A percentile compares a stretch with the other conserved stretches of the same genome.
These are phyloP conservation scores for Dicrurus megarhynchus DNA, from an alignment of 2,113 vertebrate species.

Conservation along the genomic window DNA sequence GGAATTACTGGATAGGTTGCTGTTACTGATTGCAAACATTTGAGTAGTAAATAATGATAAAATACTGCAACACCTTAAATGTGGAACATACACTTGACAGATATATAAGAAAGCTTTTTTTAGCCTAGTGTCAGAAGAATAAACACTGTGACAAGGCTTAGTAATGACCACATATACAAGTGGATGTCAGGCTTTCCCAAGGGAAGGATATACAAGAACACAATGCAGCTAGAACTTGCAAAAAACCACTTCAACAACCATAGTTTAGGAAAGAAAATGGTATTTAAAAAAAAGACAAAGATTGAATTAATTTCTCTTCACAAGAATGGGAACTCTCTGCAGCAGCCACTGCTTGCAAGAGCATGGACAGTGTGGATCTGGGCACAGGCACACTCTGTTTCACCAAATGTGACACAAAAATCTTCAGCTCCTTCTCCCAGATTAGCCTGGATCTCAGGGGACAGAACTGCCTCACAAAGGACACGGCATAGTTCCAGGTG, in stretches of 20 bases:
- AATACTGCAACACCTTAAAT: not conserved
- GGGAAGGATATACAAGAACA: not conserved
- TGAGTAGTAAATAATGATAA: not conserved
- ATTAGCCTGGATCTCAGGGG: not conserved
- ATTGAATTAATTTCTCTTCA: not conserved
- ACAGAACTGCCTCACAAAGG: not conserved
- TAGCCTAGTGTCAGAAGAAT: not conserved
- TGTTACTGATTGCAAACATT: not conserved
- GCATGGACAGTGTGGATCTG: rapidly evolving
- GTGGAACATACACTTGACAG: not conserved
- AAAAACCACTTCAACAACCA: not conserved
- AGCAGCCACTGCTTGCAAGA: not conserved
- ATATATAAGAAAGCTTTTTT: not conserved
- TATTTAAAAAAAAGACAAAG: not conserved
- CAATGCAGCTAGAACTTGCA: not conserved
- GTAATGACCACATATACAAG: not conserved
- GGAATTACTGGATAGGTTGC: not conserved
- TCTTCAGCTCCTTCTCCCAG: not conserved
- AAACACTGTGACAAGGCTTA: not conserved
- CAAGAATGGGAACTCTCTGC: not conserved
- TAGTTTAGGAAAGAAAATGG: not conserved
- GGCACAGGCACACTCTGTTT: not conserved
- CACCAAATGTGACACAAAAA: not conserved
- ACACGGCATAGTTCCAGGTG: not conserved
- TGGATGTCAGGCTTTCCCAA: not conserved